Evolutionary conservation across 2,888 invertebrate genomes (phyloP).

Genomic region (Strigamia crassipes): DNA sequence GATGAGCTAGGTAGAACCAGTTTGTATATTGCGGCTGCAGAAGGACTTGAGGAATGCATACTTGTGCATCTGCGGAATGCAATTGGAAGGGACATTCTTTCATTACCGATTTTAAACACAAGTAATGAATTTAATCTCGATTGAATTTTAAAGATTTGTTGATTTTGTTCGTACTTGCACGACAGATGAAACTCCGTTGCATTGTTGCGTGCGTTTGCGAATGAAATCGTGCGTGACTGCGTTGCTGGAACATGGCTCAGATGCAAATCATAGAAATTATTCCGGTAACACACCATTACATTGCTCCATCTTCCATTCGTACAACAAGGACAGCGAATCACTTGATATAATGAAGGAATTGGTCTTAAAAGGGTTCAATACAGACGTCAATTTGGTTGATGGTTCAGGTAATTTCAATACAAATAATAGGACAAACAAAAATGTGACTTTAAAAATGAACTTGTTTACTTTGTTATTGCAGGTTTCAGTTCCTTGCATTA

Average conservation of each 20-base stretch:
- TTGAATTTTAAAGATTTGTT: no score
- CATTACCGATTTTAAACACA: constrained; percentile 56
- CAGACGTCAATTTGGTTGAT: constrained; percentile 55
- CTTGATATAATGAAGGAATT: constrained; percentile 55
- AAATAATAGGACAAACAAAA: background rate
- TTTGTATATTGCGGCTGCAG: constrained; percentile 56
- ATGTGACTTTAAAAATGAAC: no score
- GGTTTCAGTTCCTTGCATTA: constrained; percentile 56
- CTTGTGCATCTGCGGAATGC: constrained; percentile 57
- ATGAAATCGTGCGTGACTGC: constrained; percentile 55
- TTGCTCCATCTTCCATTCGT: constrained; percentile 13
- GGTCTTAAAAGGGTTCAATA: constrained; percentile 55
- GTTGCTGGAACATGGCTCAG: constrained; percentile 56
- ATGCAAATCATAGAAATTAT: constrained; percentile 56
- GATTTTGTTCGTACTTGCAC: background rate
- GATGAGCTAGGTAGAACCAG: constrained; percentile 57
- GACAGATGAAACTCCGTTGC: constrained; percentile 57
- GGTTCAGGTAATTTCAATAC: constrained; percentile 45
- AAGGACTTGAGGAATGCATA: constrained; percentile 55
- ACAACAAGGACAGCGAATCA: constrained; percentile 54
- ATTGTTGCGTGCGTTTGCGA: constrained; percentile 56
- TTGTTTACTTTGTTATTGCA: constrained; percentile 53
- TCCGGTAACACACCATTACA: constrained; percentile 55
- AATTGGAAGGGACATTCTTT: constrained; percentile 57
- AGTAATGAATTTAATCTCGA: constrained; percentile 50